These are phyloP conservation scores for Astropecten irregularis DNA, from an alignment of 53 echinoderm and acorn worm species.

Conservation along the genomic window DNA sequence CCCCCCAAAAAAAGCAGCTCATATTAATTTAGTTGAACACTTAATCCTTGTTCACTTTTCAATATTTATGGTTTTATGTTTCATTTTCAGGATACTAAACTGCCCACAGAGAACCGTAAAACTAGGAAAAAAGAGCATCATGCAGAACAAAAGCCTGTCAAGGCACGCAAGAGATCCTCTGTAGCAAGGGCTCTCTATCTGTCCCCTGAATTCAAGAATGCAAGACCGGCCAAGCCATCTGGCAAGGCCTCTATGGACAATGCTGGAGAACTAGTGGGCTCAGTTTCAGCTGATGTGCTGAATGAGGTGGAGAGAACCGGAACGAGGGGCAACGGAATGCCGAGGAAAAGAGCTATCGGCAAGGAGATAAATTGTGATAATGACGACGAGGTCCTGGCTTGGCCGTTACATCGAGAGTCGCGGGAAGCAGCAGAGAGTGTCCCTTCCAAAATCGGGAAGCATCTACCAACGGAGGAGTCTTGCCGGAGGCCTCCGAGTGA, in stretches of 20 bases:
- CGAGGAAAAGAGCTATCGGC: too few species aligned
- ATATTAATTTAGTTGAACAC: background rate
- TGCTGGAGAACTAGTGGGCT: background rate
- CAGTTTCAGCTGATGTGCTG: background rate
- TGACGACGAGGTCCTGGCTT: constrained; percentile 13
- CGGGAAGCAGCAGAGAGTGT: background rate
- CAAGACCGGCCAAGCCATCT: background rate
- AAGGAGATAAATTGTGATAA: background rate
- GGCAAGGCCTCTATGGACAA: background rate
- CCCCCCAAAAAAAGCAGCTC: too few species aligned
- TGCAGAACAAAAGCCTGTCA: background rate
- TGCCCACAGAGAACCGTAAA: background rate
- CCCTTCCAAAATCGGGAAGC: background rate
- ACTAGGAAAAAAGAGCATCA: constrained; percentile 1
- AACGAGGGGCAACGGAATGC: too few species aligned
- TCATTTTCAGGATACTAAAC: constrained; percentile 9
- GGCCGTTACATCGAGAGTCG: constrained; percentile 20
- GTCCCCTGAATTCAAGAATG: constrained; percentile 30
- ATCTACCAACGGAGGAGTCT: too few species aligned
- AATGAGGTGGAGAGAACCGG: background rate
- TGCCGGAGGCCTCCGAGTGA: background rate
- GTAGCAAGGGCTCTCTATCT: constrained; percentile 34
- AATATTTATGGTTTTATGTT: background rate
- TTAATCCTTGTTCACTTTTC: background rate
- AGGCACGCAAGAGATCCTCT: background rate